Evolutionary conservation across 92 coral and sea anemone genomes (phyloP), one percentile per base, ranked within the genome.

Genomic region (Ricordea florida): DNA sequence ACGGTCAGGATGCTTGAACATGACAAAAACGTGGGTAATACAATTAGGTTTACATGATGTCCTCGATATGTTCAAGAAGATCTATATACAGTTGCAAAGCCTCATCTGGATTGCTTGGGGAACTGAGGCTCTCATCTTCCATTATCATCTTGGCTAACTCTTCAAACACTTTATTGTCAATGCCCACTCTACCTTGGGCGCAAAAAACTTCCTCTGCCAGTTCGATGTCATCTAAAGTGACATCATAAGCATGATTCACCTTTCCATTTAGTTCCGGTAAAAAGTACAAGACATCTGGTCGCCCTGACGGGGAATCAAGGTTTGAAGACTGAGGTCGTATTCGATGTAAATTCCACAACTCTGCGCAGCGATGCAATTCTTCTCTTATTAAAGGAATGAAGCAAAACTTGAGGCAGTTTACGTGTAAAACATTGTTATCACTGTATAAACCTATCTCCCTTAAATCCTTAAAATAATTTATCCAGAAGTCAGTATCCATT

Each of bases 81-180:
- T 69, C 62, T 40, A 42, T 49, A 34, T 49, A 68, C 49, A 68
- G 33, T 68, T 68, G 62, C 60, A 68, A 68, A 44, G 76, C 76
- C 62, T 69, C 76, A 33, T 69, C 34, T 49, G 76, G 76, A 46
- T 47, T 69, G 20, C 60, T 69, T 69, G 76, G 76, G 20, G 62
- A 14, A 49, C 31, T 31, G 43, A 69, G 76, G 22, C 33, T 43
- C n/a, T 69, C 63, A 38, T 69, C 76, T 27, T 31, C 76, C 63
- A 69, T 69, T 49, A 69, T 33, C 53, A 69, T 51, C 46, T 43
- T 21, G 48, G 76, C 76, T 18, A 53, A 25, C 35, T 53, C 61
- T 22, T 53, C 29, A 46, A 46, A 46, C 18, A 46, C 4, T 46
- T 46, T 17, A 24, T 14, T 14, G 53, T 17, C 14, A 46, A 14